These are phyloP conservation scores for Chionomys nivalis DNA, from an alignment of 2,113 vertebrate species.

Conservation along the genomic window DNA sequence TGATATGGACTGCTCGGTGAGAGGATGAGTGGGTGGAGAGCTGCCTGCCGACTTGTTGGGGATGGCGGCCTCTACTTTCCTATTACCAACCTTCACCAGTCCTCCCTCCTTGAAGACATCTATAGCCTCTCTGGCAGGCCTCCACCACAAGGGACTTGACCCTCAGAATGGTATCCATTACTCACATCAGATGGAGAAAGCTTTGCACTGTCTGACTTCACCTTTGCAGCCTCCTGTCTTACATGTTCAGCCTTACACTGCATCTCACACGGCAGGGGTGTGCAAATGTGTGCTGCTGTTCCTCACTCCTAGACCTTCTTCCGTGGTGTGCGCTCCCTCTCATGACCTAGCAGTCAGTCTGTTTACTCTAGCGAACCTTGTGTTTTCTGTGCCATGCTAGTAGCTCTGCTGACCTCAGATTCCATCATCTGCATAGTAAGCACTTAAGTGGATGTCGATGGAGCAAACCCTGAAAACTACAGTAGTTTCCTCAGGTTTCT, in stretches of 20 bases:
- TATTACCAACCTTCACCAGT: background rate
- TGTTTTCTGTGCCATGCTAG: background rate
- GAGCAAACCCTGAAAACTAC: background rate
- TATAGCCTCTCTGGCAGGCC: background rate
- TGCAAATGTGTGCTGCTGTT: background rate
- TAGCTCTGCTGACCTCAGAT: background rate
- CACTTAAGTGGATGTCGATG: background rate
- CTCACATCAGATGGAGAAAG: background rate
- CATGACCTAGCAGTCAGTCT: background rate
- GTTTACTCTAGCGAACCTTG: background rate
- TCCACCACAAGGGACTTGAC: background rate
- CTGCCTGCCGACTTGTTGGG: fast-evolving
- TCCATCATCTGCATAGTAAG: background rate
- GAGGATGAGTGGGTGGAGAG: background rate
- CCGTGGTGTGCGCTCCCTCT: background rate
- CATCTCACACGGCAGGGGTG: background rate
- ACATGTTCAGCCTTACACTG: background rate
- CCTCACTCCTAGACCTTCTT: background rate
- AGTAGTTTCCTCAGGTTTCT: background rate
- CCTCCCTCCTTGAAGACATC: background rate
- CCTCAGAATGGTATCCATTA: background rate
- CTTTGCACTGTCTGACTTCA: background rate
- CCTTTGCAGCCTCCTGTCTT: background rate
- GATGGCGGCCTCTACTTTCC: background rate
- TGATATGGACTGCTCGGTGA: background rate